A percentile compares a stretch with the other conserved stretches of the same genome.
phyloP scores from a whole-genome alignment of 53 echinoderm and acorn worm species.

The Holothuria leucospilota region DNA sequence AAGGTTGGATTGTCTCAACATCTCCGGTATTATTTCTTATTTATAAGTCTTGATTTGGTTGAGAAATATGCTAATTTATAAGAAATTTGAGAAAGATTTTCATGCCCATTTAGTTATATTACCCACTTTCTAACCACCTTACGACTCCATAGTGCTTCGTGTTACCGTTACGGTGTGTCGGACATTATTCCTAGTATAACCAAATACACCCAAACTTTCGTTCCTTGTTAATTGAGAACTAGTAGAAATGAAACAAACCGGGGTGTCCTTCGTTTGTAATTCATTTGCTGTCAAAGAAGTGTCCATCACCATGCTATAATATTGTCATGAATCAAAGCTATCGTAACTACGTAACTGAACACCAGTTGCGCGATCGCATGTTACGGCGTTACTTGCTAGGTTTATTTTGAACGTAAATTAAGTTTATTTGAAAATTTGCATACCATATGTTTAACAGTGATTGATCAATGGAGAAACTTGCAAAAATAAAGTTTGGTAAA shows the following conservation, averaged over 20 bases:
- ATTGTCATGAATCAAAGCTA: background rate
- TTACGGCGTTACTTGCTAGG: background rate
- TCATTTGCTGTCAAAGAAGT: background rate
- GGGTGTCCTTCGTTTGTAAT: background rate
- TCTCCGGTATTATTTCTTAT: background rate
- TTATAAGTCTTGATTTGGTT: slow-evolving; percentile 7
- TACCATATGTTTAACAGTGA: too few relatives aligned
- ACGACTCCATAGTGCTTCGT: background rate
- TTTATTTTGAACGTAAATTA: background rate
- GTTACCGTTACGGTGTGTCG: background rate
- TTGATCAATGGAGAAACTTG: too few relatives aligned
- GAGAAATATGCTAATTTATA: slow-evolving; percentile 1
- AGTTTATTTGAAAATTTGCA: too few relatives aligned
- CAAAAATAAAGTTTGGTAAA: too few relatives aligned
- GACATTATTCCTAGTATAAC: background rate
- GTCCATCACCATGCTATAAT: background rate
- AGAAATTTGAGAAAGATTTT: background rate
- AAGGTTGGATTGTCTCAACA: slow-evolving; percentile 1
- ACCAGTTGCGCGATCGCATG: background rate
- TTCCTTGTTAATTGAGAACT: background rate
- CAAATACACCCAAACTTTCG: background rate
- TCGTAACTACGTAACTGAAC: slow-evolving; percentile 26
- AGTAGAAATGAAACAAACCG: background rate
- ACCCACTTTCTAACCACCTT: background rate
- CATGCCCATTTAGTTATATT: background rate